phyloP scores from a whole-genome alignment of 2,113 vertebrate species.

The Leuciscus idus region DNA sequence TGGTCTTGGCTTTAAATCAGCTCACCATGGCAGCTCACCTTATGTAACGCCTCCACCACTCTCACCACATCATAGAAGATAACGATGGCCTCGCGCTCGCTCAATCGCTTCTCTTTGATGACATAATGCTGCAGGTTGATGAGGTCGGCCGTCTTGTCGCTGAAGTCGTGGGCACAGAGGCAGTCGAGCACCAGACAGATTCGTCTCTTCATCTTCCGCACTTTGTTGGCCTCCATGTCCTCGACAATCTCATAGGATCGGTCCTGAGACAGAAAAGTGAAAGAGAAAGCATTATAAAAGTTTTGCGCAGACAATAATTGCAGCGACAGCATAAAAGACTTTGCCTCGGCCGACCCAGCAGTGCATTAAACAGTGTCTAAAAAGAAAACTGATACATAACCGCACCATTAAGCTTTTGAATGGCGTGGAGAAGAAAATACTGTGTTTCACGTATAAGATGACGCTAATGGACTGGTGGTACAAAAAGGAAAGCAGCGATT shows the following conservation, averaged over 20 bases:
- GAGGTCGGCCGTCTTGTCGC: conserved; percentile 95
- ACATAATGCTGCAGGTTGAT: conserved; percentile 99
- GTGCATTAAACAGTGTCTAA: neutral
- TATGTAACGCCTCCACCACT: conserved; percentile 96
- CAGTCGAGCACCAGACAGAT: conserved; percentile 98
- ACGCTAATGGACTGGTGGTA: neutral
- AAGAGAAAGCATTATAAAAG: neutral
- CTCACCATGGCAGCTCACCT: conserved; percentile 75
- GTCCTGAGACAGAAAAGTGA: conserved; percentile 75
- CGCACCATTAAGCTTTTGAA: conserved; percentile 5
- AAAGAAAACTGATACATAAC: neutral
- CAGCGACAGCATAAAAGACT: neutral
- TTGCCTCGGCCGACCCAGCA: neutral
- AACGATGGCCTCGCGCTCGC: conserved; percentile 94
- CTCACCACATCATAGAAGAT: conserved; percentile 98
- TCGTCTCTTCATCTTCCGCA: conserved; percentile 93
- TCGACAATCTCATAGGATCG: conserved; percentile 92
- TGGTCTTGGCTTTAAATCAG: neutral
- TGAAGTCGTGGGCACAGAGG: conserved; percentile 96
- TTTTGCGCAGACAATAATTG: neutral
- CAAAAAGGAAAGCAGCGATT: neutral
- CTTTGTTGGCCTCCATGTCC: conserved; percentile 86
- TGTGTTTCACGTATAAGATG: neutral
- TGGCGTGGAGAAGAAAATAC: neutral
- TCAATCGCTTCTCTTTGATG: conserved; percentile 96